phyloP scores from a whole-genome alignment of 2,888 invertebrate genomes.

The Nephrotoma guestfalica region DNA sequence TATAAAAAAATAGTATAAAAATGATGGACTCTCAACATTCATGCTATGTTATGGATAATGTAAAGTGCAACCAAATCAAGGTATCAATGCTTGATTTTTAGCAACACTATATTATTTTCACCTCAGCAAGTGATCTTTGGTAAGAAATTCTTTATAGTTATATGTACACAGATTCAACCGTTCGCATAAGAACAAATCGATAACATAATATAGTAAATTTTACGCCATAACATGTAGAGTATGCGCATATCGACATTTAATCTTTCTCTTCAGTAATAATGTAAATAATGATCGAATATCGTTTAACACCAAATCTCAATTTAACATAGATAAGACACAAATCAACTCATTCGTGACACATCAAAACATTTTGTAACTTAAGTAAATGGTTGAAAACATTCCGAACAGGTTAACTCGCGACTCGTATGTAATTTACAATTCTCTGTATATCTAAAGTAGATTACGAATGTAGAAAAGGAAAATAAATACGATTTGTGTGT shows the following conservation, averaged over 20 bases:
- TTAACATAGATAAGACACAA: not conserved
- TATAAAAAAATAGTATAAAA: too few species aligned
- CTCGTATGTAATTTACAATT: not conserved
- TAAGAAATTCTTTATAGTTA: not conserved
- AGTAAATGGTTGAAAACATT: not conserved
- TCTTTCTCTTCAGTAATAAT: not conserved
- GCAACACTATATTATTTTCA: not conserved
- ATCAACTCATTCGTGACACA: not conserved
- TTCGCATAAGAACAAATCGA: not conserved
- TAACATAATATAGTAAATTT: not conserved
- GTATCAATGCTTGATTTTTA: not conserved
- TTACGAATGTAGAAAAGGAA: not conserved
- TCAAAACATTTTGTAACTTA: not conserved
- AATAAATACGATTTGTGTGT: not conserved
- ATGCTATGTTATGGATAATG: too few species aligned
- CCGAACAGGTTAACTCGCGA: not conserved
- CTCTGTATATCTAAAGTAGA: not conserved
- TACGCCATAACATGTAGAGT: not conserved
- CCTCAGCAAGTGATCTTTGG: not conserved
- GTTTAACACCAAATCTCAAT: not conserved
- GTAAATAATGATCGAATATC: not conserved
- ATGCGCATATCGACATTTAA: not conserved
- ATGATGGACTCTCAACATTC: too few species aligned
- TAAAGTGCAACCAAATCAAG: not conserved
- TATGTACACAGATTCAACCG: not conserved